Percentiles rank a stretch among this genome's conserved stretches.
These are phyloP conservation scores for Strigamia crassipes DNA, from an alignment of 2,888 invertebrate genomes.

Conservation along the genomic window DNA sequence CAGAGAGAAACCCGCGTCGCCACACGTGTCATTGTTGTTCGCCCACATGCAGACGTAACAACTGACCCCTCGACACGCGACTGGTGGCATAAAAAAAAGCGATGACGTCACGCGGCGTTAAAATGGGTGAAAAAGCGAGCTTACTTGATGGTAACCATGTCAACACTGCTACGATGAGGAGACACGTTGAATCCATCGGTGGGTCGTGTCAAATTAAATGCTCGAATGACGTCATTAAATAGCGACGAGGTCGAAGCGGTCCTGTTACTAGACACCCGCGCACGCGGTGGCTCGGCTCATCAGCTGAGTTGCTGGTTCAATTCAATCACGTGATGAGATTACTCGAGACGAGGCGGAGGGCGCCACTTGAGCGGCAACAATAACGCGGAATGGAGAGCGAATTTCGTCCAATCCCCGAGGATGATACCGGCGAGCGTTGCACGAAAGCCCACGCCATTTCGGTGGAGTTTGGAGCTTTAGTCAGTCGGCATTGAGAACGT, in stretches of 20 bases:
- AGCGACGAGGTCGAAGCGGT: background rate
- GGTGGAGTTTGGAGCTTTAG: background rate
- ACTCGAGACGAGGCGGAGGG: background rate
- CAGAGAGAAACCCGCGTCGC: background rate
- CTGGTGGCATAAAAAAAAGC: background rate
- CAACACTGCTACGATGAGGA: background rate
- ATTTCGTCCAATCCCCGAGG: constrained; percentile 1
- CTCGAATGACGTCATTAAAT: background rate
- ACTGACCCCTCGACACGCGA: background rate
- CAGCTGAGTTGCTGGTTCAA: background rate
- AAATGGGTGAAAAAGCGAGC: background rate
- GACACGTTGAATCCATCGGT: background rate
- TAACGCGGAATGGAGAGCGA: constrained; percentile 14
- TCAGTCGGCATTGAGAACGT: constrained; percentile 14
- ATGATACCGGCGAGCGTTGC: background rate
- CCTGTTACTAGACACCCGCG: background rate
- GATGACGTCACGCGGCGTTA: background rate
- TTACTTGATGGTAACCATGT: background rate
- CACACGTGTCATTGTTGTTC: background rate
- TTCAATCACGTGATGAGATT: constrained; percentile 29
- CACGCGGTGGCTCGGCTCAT: background rate
- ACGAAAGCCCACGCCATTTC: background rate
- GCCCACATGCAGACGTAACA: constrained; percentile 18
- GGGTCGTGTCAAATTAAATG: background rate
- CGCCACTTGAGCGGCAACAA: constrained; percentile 37